phyloP scores from a whole-genome alignment of 2,888 invertebrate species.

The Athrips mouffetella region DNA sequence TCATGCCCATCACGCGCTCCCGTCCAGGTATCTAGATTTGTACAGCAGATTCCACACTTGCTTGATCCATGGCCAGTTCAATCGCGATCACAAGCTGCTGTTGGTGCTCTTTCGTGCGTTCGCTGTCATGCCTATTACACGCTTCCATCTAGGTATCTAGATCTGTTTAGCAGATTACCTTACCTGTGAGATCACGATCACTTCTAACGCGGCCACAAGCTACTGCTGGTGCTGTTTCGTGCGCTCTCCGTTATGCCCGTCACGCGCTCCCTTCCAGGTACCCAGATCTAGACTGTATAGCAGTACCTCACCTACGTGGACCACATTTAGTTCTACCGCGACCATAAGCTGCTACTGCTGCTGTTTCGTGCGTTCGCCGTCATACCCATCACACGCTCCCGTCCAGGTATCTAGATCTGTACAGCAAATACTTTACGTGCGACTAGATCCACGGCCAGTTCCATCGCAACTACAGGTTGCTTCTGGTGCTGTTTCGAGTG shows the following conservation, averaged over 20 bases:
- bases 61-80: slow-evolving; percentile 82
- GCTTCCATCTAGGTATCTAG: slow-evolving; percentile 74
- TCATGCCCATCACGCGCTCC: slow-evolving; percentile 81
- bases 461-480: slow-evolving; percentile 81
- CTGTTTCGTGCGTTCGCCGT: slow-evolving; percentile 81
- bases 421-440: slow-evolving; percentile 72
- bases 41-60: too few species aligned
- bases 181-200: too few species aligned
- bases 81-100: slow-evolving; percentile 81
- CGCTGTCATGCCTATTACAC: slow-evolving; percentile 82
- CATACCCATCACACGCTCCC: slow-evolving; percentile 80
- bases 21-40: slow-evolving; percentile 75
- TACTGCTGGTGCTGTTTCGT: too few species aligned
- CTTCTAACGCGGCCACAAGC: too few species aligned
- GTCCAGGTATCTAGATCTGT: slow-evolving; percentile 76
- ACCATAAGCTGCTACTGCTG: slow-evolving; percentile 81
- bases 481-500: slow-evolving; percentile 79
- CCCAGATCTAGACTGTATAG: too few species aligned
- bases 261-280: too few species aligned
- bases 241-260: too few species aligned
- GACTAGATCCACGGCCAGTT: slow-evolving; percentile 82
- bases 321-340: slow-evolving; percentile 83
- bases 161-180: too few species aligned
- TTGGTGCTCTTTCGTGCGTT: slow-evolving; percentile 79
- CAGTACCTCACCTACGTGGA: slow-evolving; percentile 78